Base-by-base conservation (phyloP, 2,797 vertebrate genomes). In the Lutjanus campechanus region DNA sequence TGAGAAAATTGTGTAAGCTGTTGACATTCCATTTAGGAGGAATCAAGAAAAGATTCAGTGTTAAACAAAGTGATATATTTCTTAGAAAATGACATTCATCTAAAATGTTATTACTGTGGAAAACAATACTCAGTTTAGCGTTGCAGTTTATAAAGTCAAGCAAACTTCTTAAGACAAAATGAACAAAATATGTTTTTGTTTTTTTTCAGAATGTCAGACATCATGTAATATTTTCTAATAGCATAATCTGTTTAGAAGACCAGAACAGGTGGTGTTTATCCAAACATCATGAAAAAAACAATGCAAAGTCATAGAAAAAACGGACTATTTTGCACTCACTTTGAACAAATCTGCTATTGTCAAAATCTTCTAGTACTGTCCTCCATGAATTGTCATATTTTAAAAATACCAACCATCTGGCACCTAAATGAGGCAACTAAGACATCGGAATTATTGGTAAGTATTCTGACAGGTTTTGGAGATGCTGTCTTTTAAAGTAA, bases 231-330 rank as follows among this genome's bases (percentile, higher is more conserved):
- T 4, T 61, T 62, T 62, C n/a, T 65, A 25, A 66, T 73, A 36
- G 70, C 60, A 66, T 62, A 4, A 47, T 59, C 8, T 59, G 41
- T 54, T 66, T 10, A 1, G n/a, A 81, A 64, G n/a, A 73, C 44
- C 9, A 8, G 36, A 76, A 79, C 74, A 82, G 76, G 67, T 84
- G 76, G 47, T 85, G 75, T 89, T 88, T 83, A 80, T 73, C n/a
- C 15, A 69, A 49, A 7, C 60, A 62, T 47, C 41, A 81, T 49
- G 40, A 55, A 53, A 73, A 49, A 72, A 60, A 60, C 1, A 36
- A 76, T 68, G 10, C 51, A 43, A 59, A 81, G 76, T 62, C 11
- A 25, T 1, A 75, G 20, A 69, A 15, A 72, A 69, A 84, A 55
- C 1, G 36, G 20, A n/a, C 7, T 51, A 49, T 44, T 58, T 69